Evolutionary conservation across 37 sponge, comb jelly and placozoan genomes (phyloP).

Genomic region (Spongilla lacustris): DNA sequence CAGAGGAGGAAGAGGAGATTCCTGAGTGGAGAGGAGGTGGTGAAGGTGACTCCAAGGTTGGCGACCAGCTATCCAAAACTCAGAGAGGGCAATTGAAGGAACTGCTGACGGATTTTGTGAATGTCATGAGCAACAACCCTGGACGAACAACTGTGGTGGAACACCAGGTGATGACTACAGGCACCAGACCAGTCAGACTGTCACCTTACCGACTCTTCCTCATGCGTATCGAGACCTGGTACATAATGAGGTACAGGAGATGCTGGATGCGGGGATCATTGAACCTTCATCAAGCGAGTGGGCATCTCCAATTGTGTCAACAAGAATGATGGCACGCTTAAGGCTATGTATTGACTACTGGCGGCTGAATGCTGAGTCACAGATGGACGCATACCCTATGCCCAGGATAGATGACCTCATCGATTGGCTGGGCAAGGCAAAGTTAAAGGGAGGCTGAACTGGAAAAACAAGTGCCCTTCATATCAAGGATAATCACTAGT

Average conservation of each 20-base stretch:
- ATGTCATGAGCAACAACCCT: slow-evolving; percentile 18
- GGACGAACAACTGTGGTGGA: slow-evolving; percentile 23
- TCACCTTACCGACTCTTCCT: slow-evolving; percentile 46
- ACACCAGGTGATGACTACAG: slow-evolving; percentile 16
- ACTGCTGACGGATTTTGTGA: slow-evolving; percentile 12
- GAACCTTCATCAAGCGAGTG: slow-evolving; percentile 59
- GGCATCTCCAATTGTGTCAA: slow-evolving; percentile 56
- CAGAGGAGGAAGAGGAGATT: slow-evolving; percentile 7
- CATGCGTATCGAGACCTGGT: slow-evolving; percentile 29
- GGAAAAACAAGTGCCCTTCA: too few relatives aligned
- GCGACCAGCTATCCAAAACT: background rate
- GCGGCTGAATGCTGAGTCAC: slow-evolving; percentile 35
- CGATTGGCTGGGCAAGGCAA: slow-evolving; percentile 47
- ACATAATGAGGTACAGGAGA: slow-evolving; percentile 36
- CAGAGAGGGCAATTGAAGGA: slow-evolving; percentile 10
- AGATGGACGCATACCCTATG: slow-evolving; percentile 64
- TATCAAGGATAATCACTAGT: too few relatives aligned
- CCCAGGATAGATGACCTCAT: slow-evolving; percentile 64
- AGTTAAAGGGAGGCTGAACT: too few relatives aligned
- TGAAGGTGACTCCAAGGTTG: slow-evolving; percentile 3
- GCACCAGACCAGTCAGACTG: slow-evolving; percentile 17
- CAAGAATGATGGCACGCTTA: slow-evolving; percentile 54
- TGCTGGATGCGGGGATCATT: slow-evolving; percentile 36
- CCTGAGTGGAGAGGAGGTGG: slow-evolving; percentile 22
- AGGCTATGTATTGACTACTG: slow-evolving; percentile 67